phyloP scores from a whole-genome alignment of 2,113 vertebrate species.

The Merops nubicus region DNA sequence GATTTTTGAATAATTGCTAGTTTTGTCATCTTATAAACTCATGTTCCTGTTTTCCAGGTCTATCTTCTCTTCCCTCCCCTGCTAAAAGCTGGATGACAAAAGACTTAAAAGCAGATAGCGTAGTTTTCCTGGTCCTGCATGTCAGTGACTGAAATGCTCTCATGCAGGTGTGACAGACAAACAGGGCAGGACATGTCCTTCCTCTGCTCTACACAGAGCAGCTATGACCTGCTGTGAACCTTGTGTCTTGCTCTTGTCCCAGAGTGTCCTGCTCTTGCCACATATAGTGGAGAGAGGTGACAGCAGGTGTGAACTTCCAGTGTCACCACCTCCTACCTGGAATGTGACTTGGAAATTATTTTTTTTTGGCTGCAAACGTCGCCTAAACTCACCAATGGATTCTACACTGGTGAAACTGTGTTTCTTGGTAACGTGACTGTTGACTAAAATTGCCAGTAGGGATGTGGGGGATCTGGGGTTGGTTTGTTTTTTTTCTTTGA shows the following conservation, averaged over 20 bases:
- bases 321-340: background rate
- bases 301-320: background rate
- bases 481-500: background rate
- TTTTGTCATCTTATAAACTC: background rate
- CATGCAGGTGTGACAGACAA: background rate
- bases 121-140: background rate
- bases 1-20: background rate
- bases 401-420: background rate
- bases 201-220: background rate
- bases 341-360: background rate
- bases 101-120: background rate
- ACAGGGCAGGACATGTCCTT: background rate
- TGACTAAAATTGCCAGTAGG: background rate
- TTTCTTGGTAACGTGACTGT: background rate
- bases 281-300: too few species aligned
- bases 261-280: background rate
- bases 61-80: accelerated
- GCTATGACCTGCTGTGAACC: background rate
- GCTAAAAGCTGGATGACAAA: background rate
- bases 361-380: background rate
- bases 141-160: background rate
- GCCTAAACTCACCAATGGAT: background rate
- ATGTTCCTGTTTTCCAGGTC: background rate
- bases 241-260: background rate
- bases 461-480: accelerated